phyloP scores from a whole-genome alignment of 2,888 invertebrate species.

The Germaria angustata region DNA sequence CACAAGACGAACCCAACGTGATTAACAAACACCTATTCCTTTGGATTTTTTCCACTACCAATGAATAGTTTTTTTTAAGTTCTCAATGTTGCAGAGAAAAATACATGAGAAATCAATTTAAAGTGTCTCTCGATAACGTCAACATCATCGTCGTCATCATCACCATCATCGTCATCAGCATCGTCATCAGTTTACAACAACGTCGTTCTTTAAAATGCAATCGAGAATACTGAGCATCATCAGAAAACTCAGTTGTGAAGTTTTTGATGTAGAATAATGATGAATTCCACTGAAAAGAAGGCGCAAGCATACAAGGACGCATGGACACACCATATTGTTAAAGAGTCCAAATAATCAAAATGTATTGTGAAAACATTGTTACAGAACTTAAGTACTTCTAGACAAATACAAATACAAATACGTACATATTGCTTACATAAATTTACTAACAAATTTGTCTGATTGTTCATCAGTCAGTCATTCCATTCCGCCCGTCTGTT shows the following conservation, averaged over 20 bases:
- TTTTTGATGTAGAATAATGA: slow-evolving; percentile 56
- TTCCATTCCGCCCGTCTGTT: background rate
- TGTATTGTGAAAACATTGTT: slow-evolving; percentile 49
- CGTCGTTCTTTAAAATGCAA: slow-evolving; percentile 70
- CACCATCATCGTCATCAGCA: slow-evolving; percentile 15
- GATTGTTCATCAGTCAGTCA: slow-evolving; percentile 14
- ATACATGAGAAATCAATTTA: slow-evolving; percentile 70
- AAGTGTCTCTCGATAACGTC: slow-evolving; percentile 76
- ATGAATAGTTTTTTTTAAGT: background rate
- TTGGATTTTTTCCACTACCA: slow-evolving; percentile 2
- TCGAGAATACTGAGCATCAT: slow-evolving; percentile 52
- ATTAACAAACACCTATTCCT: slow-evolving; percentile 38
- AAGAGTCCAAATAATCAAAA: slow-evolving; percentile 41
- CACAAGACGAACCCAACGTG: slow-evolving; percentile 58
- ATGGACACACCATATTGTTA: slow-evolving; percentile 17
- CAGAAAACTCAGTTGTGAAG: slow-evolving; percentile 23
- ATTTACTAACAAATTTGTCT: slow-evolving; percentile 48
- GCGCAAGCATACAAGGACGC: slow-evolving; percentile 39
- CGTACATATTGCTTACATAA: no score
- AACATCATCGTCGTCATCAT: slow-evolving; percentile 68
- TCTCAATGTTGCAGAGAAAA: slow-evolving; percentile 51
- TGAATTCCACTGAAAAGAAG: slow-evolving; percentile 73
- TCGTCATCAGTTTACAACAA: slow-evolving; percentile 21
- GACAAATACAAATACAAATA: slow-evolving; percentile 25
- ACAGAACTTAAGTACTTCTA: slow-evolving; percentile 37